Conservation (phyloP, 2,113 vertebrate genomes). For the Microtus oregoni region DNA sequence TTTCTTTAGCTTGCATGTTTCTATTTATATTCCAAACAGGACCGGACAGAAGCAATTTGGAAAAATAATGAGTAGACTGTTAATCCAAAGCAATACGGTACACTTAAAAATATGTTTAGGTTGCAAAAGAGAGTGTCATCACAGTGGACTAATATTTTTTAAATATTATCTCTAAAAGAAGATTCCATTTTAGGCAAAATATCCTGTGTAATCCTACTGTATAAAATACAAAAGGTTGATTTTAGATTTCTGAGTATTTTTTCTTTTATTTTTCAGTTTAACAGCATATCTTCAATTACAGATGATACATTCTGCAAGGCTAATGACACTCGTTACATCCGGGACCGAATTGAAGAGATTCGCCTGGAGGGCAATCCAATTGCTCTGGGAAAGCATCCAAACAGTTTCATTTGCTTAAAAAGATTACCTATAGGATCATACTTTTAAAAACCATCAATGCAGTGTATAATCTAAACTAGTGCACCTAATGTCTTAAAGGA, state of each 20-base stretch:
- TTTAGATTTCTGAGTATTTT: slow-evolving; percentile 39
- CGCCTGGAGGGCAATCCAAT: slow-evolving; percentile 96
- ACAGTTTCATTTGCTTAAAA: slow-evolving; percentile 95
- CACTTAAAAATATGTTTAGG: neutral
- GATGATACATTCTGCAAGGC: slow-evolving; percentile 96
- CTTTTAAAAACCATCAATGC: slow-evolving; percentile 85
- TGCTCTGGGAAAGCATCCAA: slow-evolving; percentile 93
- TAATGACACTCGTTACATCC: slow-evolving; percentile 93
- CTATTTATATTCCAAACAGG: neutral
- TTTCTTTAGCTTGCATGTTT: neutral
- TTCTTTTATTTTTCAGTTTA: slow-evolving; percentile 89
- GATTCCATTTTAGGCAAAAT: slow-evolving; percentile 29
- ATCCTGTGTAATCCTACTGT: neutral
- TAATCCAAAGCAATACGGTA: slow-evolving; percentile 41
- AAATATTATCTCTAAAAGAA: slow-evolving; percentile 38
- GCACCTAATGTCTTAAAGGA: slow-evolving; percentile 67
- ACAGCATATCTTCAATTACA: slow-evolving; percentile 95
- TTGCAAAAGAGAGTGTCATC: slow-evolving; percentile 7
- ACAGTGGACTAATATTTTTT: neutral
- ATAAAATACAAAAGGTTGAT: neutral
- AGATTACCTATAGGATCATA: slow-evolving; percentile 93
- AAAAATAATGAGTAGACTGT: neutral
- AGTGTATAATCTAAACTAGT: neutral
- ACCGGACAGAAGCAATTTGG: neutral
- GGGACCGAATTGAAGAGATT: slow-evolving; percentile 92